phyloP scores from a whole-genome alignment of 2,888 invertebrate genomes.

The Meloe dianella region DNA sequence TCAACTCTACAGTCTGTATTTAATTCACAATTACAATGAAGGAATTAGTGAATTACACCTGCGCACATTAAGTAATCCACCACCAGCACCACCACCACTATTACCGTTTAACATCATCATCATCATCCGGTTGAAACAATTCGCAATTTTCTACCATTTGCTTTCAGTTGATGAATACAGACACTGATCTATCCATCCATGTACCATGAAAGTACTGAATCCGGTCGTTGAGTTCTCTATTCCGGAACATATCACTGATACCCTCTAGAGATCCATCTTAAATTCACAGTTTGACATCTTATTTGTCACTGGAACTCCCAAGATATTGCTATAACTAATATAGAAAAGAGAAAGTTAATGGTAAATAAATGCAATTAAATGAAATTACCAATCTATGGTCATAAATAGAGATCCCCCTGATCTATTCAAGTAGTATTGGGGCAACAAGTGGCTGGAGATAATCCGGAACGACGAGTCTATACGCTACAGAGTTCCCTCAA shows the following conservation, averaged over 20 bases:
- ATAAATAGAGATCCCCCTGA: background rate
- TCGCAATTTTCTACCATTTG: background rate
- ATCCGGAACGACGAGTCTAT: constrained; percentile 13
- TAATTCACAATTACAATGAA: constrained; percentile 19
- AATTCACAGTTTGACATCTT: background rate
- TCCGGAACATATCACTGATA: background rate
- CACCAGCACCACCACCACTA: background rate
- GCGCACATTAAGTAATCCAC: constrained; percentile 12
- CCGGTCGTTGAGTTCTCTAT: background rate
- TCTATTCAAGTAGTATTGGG: background rate
- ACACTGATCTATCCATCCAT: too few relatives aligned
- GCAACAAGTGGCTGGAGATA: constrained; percentile 31
- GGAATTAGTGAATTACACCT: constrained; percentile 22
- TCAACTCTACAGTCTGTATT: constrained; percentile 5
- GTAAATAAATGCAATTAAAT: background rate
- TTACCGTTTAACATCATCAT: background rate
- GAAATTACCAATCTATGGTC: too few relatives aligned
- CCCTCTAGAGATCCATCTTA: background rate
- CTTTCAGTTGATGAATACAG: background rate
- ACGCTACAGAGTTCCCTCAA: constrained; percentile 22
- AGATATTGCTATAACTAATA: background rate
- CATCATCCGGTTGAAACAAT: background rate
- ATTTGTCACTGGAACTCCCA: background rate
- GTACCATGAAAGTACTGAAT: background rate
- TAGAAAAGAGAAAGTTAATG: background rate